A percentile compares a stretch with the other conserved stretches of the same genome.
phyloP scores from a whole-genome alignment of 2,797 vertebrate species.

The Myotis daubentonii region DNA sequence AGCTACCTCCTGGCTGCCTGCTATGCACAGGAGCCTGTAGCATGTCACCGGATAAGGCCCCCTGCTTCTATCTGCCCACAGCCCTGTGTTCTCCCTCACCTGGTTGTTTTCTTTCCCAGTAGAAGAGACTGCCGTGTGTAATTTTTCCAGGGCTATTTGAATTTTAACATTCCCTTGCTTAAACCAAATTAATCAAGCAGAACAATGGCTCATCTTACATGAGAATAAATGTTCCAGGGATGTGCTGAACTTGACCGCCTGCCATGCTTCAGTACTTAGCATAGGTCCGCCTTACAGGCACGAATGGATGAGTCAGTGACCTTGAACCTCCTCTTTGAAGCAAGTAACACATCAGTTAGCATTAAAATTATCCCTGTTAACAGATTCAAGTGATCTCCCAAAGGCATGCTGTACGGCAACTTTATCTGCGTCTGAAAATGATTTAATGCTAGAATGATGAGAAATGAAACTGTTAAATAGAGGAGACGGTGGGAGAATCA shows the following conservation, averaged over 20 bases:
- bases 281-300: not conserved
- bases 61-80: not conserved
- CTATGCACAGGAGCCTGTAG: not conserved
- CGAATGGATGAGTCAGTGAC: not conserved
- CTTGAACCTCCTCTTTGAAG: not conserved
- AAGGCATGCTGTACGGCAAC: not conserved
- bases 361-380: not conserved
- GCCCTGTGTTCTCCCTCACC: not conserved
- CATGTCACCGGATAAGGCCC: too few relatives aligned
- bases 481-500: not conserved
- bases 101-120: too few relatives aligned
- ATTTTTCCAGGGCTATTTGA: not conserved
- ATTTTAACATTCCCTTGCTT: not conserved
- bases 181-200: not conserved
- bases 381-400: not conserved
- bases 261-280: not conserved
- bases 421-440: not conserved
- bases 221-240: not conserved
- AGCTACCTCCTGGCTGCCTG: too few relatives aligned
- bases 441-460: not conserved
- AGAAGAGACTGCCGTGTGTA: not conserved
- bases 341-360: not conserved
- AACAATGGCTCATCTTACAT: not conserved
- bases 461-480: not conserved
- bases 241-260: not conserved